Percentiles rank a stretch among this genome's conserved stretches.
These are phyloP conservation scores for Phycodurus eques DNA, from an alignment of 2,113 vertebrate genomes.

Conservation along the genomic window DNA sequence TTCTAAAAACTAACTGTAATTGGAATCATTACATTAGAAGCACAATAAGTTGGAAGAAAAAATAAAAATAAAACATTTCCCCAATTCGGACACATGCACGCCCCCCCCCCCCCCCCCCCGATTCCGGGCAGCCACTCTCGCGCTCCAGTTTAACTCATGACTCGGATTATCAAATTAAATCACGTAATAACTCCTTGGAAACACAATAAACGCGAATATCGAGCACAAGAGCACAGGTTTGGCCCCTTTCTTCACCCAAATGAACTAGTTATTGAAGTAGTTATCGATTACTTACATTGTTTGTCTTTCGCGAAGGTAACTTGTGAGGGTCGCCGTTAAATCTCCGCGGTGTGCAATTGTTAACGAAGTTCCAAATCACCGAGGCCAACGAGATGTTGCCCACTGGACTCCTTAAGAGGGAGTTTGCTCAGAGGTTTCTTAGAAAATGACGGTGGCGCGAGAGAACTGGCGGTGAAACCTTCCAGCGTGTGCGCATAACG, in stretches of 20 bases:
- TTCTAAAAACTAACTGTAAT: neutral
- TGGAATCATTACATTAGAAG: neutral
- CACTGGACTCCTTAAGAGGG: neutral
- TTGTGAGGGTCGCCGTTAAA: neutral
- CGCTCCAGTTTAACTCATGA: neutral
- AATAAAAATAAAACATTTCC: no score
- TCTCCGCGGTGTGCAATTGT: neutral
- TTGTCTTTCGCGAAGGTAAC: neutral
- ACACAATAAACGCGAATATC: neutral
- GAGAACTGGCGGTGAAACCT: neutral
- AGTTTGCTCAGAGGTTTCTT: neutral
- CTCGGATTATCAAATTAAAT: conserved; percentile 1
- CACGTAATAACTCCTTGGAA: no score
- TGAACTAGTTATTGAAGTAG: neutral
- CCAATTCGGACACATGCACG: neutral
- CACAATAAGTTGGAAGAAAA: neutral
- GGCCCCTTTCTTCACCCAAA: neutral
- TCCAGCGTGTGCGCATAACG: neutral
- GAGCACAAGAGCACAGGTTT: neutral
- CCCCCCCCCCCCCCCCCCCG: no score
- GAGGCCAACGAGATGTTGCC: neutral
- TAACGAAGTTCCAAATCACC: neutral
- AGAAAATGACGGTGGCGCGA: neutral
- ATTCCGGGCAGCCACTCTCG: neutral
- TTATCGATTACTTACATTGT: neutral